Conservation (phyloP, 1,140 invertebrate genomes). For the Caerostris extrusa region DNA sequence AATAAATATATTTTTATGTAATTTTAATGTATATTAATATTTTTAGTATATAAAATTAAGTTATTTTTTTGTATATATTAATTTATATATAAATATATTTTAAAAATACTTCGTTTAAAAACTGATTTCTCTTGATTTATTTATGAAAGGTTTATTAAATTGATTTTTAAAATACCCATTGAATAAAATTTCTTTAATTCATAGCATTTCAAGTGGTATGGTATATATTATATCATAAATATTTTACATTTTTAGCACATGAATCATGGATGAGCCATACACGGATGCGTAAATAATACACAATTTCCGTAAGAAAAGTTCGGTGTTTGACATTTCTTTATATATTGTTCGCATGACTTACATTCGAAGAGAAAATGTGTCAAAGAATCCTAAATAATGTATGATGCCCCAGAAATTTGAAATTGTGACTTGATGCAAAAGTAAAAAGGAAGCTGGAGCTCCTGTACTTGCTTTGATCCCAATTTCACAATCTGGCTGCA, state of each 20-base stretch:
- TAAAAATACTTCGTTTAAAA: no score
- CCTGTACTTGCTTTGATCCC: not conserved
- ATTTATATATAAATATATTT: no score
- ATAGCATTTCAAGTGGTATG: not conserved
- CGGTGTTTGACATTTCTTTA: constrained; percentile 22
- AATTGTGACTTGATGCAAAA: not conserved
- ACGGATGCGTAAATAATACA: constrained; percentile 28
- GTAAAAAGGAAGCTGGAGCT: not conserved
- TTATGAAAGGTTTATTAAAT: no score
- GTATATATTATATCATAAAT: not conserved
- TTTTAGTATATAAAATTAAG: no score
- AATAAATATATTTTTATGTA: no score
- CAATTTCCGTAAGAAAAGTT: not conserved
- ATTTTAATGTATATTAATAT: no score
- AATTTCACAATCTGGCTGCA: not conserved
- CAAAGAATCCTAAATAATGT: constrained; percentile 33
- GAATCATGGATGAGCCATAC: constrained; percentile 42
- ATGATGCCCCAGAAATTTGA: constrained; percentile 8
- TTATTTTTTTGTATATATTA: no score
- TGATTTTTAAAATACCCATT: no score
- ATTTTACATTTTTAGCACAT: constrained; percentile 2
- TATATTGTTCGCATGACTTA: constrained; percentile 7
- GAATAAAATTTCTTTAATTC: not conserved
- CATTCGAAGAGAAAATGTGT: constrained; percentile 8
- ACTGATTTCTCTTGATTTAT: no score